Base-by-base conservation (phyloP, 2,797 vertebrate species). In the Pempheris klunzingeri region DNA sequence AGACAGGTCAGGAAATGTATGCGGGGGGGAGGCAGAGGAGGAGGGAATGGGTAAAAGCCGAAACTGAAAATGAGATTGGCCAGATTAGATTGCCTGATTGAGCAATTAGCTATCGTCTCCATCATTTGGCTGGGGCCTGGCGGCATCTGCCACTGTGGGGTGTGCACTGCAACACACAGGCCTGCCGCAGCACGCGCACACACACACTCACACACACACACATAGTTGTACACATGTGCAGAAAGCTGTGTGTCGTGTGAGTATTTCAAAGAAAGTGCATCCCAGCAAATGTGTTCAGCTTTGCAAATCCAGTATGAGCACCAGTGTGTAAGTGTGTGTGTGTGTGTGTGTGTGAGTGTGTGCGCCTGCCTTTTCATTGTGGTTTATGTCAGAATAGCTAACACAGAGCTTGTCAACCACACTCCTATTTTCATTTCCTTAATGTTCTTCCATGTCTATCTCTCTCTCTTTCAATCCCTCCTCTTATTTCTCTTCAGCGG, bases 81-180 rank as follows among this genome's bases (percentile, higher is more conserved):
- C 80, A 88, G 92, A 93, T 94, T 93, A 93, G 82, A 94, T 93
- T 81, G 88, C 86, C 83, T 93, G 91, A 92, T 94, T 92, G 88
- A 87, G 88, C 90, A 91, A 92, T 93, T 94, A 94, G 90, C 82
- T 75, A 86, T 92, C 85, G 71, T 88, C 91, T 87, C 85, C 86
- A 86, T 92, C 90, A 88, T 89, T 88, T 89, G 88, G 88, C 83
- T 41, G 69, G 10, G 41, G 78, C 82, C 83, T 77, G 75, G 77
- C 67, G 58, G 89, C 93, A 92, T 92, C 93, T 93, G 92, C 86
- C 80, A 84, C 87, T 78, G 81, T 85, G 79, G 82, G 82, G 54
- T 54, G 80, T 75, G 74, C 78, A 74, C 75, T 12, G 43, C 61
- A 77, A 72, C 74, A 78, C 76, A 62, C 81, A 55, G 26, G 5